A percentile compares a stretch with the other conserved stretches of the same genome.
phyloP scores from a whole-genome alignment of 2,113 vertebrate species.

The Tragulus kanchil region DNA sequence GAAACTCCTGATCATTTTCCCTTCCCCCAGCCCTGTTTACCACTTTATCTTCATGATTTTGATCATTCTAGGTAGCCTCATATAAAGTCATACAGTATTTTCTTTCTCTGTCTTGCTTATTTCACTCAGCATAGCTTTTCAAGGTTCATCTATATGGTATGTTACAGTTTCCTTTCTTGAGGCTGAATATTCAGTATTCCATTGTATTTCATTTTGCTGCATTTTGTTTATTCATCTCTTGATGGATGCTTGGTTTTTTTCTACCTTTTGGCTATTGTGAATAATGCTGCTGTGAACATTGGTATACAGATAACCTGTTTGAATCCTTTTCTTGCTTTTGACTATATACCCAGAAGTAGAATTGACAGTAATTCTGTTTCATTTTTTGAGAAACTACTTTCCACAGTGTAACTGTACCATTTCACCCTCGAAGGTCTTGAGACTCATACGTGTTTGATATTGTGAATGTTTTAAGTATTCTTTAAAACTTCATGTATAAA shows the following conservation, averaged over 20 bases:
- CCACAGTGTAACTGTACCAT: background rate
- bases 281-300: background rate
- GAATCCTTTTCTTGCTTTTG: conserved; percentile 13
- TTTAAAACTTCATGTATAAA: background rate
- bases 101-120: background rate
- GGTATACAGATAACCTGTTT: background rate
- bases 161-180: conserved; percentile 21
- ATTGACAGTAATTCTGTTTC: background rate
- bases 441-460: conserved; percentile 4
- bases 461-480: background rate
- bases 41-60: background rate
- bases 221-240: conserved; percentile 13
- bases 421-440: conserved; percentile 27
- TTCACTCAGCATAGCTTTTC: background rate
- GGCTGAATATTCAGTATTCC: background rate
- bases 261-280: background rate
- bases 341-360: background rate
- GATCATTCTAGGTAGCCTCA: background rate
- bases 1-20: background rate
- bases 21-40: background rate
- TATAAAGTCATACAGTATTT: background rate
- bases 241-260: background rate
- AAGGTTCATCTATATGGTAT: background rate
- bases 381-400: background rate
- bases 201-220: background rate